Conservation (phyloP, 2,888 invertebrate genomes). For the Eupeodes latifasciatus region DNA sequence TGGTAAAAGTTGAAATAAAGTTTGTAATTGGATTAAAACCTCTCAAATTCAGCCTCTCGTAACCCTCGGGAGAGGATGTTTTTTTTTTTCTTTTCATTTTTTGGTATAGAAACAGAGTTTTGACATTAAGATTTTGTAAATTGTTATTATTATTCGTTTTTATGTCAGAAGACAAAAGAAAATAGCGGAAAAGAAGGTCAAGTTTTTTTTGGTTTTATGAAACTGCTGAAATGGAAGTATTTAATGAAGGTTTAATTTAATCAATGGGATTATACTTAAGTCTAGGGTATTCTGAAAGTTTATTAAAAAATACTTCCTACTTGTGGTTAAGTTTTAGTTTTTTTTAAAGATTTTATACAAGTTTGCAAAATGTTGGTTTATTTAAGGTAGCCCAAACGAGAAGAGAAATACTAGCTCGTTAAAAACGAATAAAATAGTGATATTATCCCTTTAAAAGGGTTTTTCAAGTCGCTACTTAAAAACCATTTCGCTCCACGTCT, state of each 20-base stretch:
- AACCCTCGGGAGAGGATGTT: neutral
- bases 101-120: neutral
- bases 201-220: neutral
- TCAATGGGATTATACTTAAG: neutral
- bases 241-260: conserved; percentile 24
- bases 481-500: too few species aligned
- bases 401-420: too few species aligned
- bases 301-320: too few species aligned
- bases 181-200: conserved; percentile 23
- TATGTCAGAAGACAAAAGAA: neutral
- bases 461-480: too few species aligned
- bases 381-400: too few species aligned
- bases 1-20: conserved; percentile 32
- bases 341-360: too few species aligned
- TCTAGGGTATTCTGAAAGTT: neutral
- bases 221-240: conserved; percentile 23
- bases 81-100: neutral
- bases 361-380: too few species aligned
- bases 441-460: too few species aligned
- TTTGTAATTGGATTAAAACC: conserved; percentile 44
- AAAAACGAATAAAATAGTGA: too few species aligned
- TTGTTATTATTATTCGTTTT: conserved; percentile 14
- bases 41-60: conserved; percentile 15
- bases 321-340: too few species aligned
- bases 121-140: conserved; percentile 11